Conservation (phyloP, 1,140 invertebrate species). For the Diorhabda elongata region DNA sequence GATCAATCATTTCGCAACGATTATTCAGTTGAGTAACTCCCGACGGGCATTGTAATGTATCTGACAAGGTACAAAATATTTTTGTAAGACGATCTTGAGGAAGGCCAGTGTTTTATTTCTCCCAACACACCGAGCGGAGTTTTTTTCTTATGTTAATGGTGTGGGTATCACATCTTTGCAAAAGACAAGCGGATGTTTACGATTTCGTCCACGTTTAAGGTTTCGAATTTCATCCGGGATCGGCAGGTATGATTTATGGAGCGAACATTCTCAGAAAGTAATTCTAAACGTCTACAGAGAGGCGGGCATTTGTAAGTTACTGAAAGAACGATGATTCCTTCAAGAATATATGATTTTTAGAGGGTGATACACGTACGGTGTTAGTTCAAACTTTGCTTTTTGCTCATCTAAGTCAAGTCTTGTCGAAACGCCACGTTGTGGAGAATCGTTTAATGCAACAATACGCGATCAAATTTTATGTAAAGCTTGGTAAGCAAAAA, state of each 20-base stretch:
- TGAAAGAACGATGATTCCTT: too few relatives aligned
- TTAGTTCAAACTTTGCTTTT: too few relatives aligned
- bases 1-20: background rate
- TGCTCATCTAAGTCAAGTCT: too few relatives aligned
- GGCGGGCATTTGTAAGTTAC: too few relatives aligned
- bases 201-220: slow-evolving; percentile 8
- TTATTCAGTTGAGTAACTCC: background rate
- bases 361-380: too few relatives aligned
- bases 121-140: background rate
- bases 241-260: slow-evolving; percentile 2
- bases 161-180: slow-evolving; percentile 13
- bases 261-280: too few relatives aligned
- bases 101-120: slow-evolving; percentile 14
- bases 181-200: slow-evolving; percentile 7
- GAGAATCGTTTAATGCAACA: too few relatives aligned
- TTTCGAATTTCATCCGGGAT: slow-evolving; percentile 3
- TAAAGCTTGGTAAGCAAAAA: too few relatives aligned
- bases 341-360: too few relatives aligned
- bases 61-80: slow-evolving; percentile 8
- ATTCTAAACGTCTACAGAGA: too few relatives aligned
- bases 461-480: too few relatives aligned
- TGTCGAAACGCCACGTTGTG: too few relatives aligned
- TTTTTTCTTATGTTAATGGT: background rate
- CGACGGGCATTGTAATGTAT: background rate
- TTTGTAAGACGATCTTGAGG: slow-evolving; percentile 7